A percentile compares a stretch with the other conserved stretches of the same genome.
phyloP scores from a whole-genome alignment of 2,797 vertebrate genomes.

The Enteromius fasciolatus region DNA sequence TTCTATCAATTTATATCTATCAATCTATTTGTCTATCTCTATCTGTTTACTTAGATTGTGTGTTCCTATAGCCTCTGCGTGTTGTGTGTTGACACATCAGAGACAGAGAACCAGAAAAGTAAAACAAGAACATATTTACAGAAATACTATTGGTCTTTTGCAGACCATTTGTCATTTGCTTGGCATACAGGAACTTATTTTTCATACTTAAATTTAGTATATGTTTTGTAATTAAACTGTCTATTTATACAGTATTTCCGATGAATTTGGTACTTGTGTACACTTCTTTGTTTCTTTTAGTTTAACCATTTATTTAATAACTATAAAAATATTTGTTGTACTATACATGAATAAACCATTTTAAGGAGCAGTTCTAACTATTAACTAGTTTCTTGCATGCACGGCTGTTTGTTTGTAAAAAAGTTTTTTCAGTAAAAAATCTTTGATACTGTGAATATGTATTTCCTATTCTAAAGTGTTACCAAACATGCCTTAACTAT shows the following conservation, averaged over 20 bases:
- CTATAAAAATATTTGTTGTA: not conserved
- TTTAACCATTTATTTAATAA: not conserved
- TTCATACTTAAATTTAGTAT: not conserved
- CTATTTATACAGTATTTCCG: not conserved
- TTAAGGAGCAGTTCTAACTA: not conserved
- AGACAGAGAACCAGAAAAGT: not conserved
- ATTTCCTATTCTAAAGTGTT: not conserved
- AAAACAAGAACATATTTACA: not conserved
- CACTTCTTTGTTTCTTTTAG: not conserved
- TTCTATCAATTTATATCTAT: slow-evolving; percentile 58
- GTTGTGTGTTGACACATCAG: not conserved
- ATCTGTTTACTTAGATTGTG: slow-evolving; percentile 66
- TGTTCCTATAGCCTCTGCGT: slow-evolving; percentile 6
- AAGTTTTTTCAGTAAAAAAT: not conserved
- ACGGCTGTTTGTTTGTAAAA: not conserved
- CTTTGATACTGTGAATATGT: not conserved
- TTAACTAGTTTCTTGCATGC: not conserved
- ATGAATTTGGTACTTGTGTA: not conserved
- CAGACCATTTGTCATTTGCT: slow-evolving; percentile 6
- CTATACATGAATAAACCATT: not conserved
- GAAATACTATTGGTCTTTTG: not conserved
- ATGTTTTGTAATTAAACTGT: not conserved
- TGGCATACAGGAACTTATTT: not conserved
- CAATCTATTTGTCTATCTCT: slow-evolving; percentile 54
- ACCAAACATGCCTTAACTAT: not conserved